phyloP scores from a whole-genome alignment of 2,888 invertebrate species.

The Dolichomitus sp. region DNA sequence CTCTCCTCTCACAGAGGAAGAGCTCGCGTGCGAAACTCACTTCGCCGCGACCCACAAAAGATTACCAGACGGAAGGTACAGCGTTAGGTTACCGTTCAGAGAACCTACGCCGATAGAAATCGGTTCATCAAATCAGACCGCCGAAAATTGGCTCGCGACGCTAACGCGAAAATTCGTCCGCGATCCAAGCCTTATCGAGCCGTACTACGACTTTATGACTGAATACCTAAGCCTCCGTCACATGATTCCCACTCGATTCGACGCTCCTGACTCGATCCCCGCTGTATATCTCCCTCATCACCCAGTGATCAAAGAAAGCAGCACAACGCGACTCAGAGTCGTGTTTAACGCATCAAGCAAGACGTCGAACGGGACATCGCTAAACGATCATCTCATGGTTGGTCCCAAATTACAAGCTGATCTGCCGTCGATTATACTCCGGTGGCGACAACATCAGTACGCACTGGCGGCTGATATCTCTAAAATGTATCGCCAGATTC shows the following conservation, averaged over 20 bases:
- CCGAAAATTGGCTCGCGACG: conserved; percentile 71
- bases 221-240: conserved; percentile 56
- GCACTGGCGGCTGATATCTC: conserved; percentile 46
- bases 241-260: conserved; percentile 34
- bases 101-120: conserved; percentile 46
- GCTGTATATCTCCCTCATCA: too few relatives aligned
- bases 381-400: conserved; percentile 55
- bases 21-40: conserved; percentile 66
- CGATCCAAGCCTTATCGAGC: conserved; percentile 11
- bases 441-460: conserved; percentile 39
- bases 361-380: conserved; percentile 49
- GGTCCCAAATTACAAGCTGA: conserved; percentile 43
- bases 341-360: conserved; percentile 63
- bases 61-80: conserved; percentile 70
- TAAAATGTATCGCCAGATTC: conserved; percentile 47
- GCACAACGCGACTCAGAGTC: conserved; percentile 3
- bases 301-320: too few relatives aligned
- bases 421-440: conserved; percentile 32
- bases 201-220: conserved; percentile 66
- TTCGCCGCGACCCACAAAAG: conserved; percentile 67
- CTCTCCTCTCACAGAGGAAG: conserved; percentile 63
- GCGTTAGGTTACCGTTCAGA: conserved; percentile 71
- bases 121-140: conserved; percentile 64
- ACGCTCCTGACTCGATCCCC: too few relatives aligned
- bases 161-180: conserved; percentile 67